Base-by-base conservation (phyloP, 2,888 invertebrate genomes). In the Trissolcus brochymenae region DNA sequence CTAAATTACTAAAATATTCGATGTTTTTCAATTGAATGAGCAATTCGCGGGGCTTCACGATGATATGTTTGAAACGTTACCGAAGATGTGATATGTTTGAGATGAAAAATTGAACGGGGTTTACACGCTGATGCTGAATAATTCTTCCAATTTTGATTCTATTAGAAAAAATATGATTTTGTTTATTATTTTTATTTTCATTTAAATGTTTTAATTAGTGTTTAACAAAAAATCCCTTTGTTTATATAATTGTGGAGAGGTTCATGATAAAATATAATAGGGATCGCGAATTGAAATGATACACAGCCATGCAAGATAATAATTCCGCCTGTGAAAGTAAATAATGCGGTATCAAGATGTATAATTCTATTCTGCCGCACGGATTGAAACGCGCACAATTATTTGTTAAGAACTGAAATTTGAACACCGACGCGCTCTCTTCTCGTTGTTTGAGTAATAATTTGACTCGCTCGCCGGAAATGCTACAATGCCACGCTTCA, bases 371-470 rank as follows among this genome's bases (percentile, higher is more conserved):
- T 51, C 25, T 17, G 21, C 40, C 11, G 43, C 17, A 11, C 43
- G 43, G 40, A 71, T 64, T 71, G 56, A 56, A 62, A 64, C 49
- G 41, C 40, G 19, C n/a, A 9, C 40, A 29, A 57, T 62, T 64
- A 71, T 71, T 71, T 64, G 71, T 71, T 55, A 35, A 50, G 70
- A 62, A 46, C 17, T 51, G 19, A 51, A 57, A 62, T 56, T 70
- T n/a, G 62, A 70, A 62, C 56, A 29, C 50, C 41, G 17, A 40
- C 68, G 41, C 17, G 53, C 35, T 61, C 49, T 9, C 21, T 7
- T 43, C 51, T 51, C 29, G 51, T 71, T 71, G 55, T 71, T 57
- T 4, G 56, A 59, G 62, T 62, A 71, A 62, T 62, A 71, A 71
- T 71, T 71, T 60, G 46, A 21, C 50, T 70, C 56, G 41, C 25